Evolutionary conservation across 1,140 invertebrate genomes (phyloP).

Genomic region (Megalonaias nervosa): DNA sequence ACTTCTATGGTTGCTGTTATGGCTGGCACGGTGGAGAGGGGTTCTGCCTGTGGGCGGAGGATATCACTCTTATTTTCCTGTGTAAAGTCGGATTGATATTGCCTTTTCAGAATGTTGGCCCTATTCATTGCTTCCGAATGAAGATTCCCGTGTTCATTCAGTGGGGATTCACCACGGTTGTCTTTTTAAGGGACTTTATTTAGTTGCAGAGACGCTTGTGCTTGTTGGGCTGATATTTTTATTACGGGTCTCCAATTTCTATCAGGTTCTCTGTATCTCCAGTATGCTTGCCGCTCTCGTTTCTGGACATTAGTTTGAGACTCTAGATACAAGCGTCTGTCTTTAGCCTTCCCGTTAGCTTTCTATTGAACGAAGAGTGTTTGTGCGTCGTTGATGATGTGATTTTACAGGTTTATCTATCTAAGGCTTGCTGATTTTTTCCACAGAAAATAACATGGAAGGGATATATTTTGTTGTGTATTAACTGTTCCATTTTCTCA

Average conservation of each 20-base stretch:
- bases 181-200: slow-evolving; percentile 21
- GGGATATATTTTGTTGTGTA: no score
- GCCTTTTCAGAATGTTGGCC: slow-evolving; percentile 23
- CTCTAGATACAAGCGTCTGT: slow-evolving; percentile 1
- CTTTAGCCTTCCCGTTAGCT: no score
- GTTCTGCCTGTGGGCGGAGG: not conserved
- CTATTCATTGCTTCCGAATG: slow-evolving; percentile 7
- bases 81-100: slow-evolving; percentile 29
- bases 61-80: not conserved
- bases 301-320: not conserved
- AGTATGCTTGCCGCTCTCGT: no score
- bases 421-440: no score
- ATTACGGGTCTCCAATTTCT: slow-evolving; percentile 1
- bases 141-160: slow-evolving; percentile 15
- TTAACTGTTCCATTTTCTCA: no score
- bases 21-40: slow-evolving; percentile 2
- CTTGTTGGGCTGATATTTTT: not conserved
- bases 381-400: no score
- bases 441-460: no score
- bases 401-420: no score
- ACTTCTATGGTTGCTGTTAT: slow-evolving; percentile 20
- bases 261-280: slow-evolving; percentile 15
- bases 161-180: slow-evolving; percentile 20
- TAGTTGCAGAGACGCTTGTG: slow-evolving; percentile 21
- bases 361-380: no score